Percentiles rank a stretch among this genome's conserved stretches.
Conservation (phyloP, 2,888 invertebrate species). For the Cylindroiulus punctatus region DNA sequence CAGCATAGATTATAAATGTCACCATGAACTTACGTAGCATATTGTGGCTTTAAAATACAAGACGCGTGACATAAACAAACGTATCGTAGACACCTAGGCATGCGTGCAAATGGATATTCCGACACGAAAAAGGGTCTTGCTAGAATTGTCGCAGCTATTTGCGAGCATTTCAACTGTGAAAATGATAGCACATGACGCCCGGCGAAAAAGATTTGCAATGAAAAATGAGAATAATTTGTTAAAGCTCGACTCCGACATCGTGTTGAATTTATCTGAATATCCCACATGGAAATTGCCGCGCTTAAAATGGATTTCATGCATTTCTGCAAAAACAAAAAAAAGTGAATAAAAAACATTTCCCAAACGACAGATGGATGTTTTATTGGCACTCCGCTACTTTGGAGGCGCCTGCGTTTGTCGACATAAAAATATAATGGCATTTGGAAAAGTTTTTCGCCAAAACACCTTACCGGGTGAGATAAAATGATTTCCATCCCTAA, state of each 20-base stretch:
- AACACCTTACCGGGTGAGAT: not conserved
- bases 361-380: constrained; percentile 31
- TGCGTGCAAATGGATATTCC: constrained; percentile 15
- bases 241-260: constrained; percentile 25
- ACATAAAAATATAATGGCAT: constrained; percentile 19
- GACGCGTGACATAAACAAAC: not conserved
- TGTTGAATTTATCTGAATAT: constrained; percentile 37
- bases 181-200: not conserved
- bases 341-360: constrained; percentile 42
- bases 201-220: constrained; percentile 27
- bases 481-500: not conserved
- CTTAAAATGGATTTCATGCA: constrained; percentile 38
- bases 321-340: constrained; percentile 34
- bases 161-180: constrained; percentile 20
- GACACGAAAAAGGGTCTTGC: not conserved
- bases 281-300: constrained; percentile 24
- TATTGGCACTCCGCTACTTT: constrained; percentile 22
- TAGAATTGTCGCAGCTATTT: not conserved
- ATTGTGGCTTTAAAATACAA: not conserved
- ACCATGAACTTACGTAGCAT: not conserved
- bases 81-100: constrained; percentile 12
- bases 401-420: not conserved
- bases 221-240: constrained; percentile 42
- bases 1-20: constrained; percentile 12
- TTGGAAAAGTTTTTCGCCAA: not conserved